Conservation (phyloP, 2,113 vertebrate species). For the Bucco capensis region DNA sequence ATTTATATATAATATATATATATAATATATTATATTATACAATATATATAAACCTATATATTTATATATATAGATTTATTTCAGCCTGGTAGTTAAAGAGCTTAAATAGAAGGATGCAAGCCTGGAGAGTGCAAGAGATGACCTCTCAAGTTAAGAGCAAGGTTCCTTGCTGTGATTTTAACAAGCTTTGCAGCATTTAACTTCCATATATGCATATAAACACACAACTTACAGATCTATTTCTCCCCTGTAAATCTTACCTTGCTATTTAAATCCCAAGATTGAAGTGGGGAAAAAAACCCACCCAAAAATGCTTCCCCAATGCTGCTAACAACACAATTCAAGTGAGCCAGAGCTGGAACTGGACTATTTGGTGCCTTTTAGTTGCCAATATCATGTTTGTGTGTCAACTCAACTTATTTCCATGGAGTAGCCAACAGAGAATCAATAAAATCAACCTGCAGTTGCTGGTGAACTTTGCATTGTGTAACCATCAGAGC, state of each 20-base stretch:
- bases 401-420: slow-evolving; percentile 30
- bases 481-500: slow-evolving; percentile 49
- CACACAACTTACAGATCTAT: too few species aligned
- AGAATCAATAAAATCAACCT: slow-evolving; percentile 54
- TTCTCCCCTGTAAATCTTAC: background rate
- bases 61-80: too few species aligned
- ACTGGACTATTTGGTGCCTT: background rate
- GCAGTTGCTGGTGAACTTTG: slow-evolving; percentile 53
- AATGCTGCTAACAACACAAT: background rate
- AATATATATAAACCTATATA: too few species aligned
- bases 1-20: too few species aligned
- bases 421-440: slow-evolving; percentile 37
- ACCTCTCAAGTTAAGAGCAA: background rate
- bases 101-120: background rate
- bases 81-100: background rate
- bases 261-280: background rate
- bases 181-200: background rate
- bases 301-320: background rate
- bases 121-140: background rate
- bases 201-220: too few species aligned
- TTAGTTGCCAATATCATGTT: background rate
- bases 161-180: background rate
- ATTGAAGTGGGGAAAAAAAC: background rate
- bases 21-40: too few species aligned
- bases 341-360: background rate